phyloP scores from a whole-genome alignment of 2,113 vertebrate species.

The Plecotus auritus region DNA sequence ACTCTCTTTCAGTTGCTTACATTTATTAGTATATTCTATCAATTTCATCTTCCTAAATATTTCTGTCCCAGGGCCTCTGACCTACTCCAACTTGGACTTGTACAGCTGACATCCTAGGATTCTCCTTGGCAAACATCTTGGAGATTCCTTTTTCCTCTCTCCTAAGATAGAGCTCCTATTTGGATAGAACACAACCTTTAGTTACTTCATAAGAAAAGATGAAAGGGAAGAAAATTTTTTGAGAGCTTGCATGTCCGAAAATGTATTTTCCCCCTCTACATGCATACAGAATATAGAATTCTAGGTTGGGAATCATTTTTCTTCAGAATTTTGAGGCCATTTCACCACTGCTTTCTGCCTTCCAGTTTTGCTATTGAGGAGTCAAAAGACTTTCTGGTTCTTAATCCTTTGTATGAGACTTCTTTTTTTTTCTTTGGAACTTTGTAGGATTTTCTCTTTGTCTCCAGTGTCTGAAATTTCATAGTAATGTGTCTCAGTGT shows the following conservation, averaged over 20 bases:
- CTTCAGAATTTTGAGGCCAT: background rate
- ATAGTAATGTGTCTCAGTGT: background rate
- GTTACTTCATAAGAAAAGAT: background rate
- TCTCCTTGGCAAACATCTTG: background rate
- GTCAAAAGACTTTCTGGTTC: background rate
- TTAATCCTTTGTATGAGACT: background rate
- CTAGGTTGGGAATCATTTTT: background rate
- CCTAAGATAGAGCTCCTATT: background rate
- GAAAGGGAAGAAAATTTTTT: background rate
- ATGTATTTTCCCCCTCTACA: background rate
- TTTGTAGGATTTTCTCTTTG: too few relatives aligned
- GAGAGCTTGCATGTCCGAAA: background rate
- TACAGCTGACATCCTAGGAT: background rate
- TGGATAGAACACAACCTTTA: background rate
- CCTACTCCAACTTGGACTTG: background rate
- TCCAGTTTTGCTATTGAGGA: background rate
- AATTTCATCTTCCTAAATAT: background rate
- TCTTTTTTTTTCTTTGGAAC: too few relatives aligned
- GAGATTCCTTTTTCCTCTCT: background rate
- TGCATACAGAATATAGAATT: background rate
- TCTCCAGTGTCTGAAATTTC: too few relatives aligned
- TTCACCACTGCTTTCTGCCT: background rate
- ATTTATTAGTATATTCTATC: background rate
- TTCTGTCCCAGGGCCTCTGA: background rate
- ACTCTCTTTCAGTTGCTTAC: background rate